Evolutionary conservation across 2,888 invertebrate species (phyloP), one percentile per base, ranked within the genome.

Genomic region (Omphaloscelis lunosa): DNA sequence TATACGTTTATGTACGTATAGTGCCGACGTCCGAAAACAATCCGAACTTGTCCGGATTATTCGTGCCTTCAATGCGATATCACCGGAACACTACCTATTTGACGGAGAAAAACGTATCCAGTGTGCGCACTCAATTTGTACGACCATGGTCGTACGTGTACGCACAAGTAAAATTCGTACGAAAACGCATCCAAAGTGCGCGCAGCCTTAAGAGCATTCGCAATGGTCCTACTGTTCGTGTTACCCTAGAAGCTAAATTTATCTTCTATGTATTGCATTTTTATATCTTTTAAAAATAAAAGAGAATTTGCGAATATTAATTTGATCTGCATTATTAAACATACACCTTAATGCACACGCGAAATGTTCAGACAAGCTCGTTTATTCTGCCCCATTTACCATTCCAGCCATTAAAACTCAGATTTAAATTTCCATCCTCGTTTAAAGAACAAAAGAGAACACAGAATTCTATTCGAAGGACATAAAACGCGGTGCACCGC

Each of bases 391-490:
- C 2, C 29, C 48, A 58, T 74, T 61, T 39, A 53, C 6, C 41
- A 61, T 66, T 77, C 8, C 39, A 67, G n/a, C 29, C 7, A 34
- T 59, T 79, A 23, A 48, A 51, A 59, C 23, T 39, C 12, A 0
- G 23, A 39, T 70, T 77, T 66, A 4, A 61, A 56, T 65, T 34
- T 9, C 48, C 23, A 51, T 69, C 0, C 48, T 20, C 17, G 15
- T 65, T 23, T 17, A 51, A 58, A 71, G 34, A 84, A 76, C 73
- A 76, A 76, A 67, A 73, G 61, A 9, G 39, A 61, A 56, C 62
- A 75, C 56, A 62, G 39, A 53, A 58, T 69, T 70, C 56, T 70
- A 65, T 85, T 75, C 56, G 51, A 41, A 8, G 66, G 73, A 75
- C 41, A 75, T 70, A 70, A 72, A 82, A 68, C 17, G 66, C 62